These are phyloP conservation scores for Nowickia ferox DNA, from an alignment of 2,888 invertebrate genomes.

Conservation along the genomic window DNA sequence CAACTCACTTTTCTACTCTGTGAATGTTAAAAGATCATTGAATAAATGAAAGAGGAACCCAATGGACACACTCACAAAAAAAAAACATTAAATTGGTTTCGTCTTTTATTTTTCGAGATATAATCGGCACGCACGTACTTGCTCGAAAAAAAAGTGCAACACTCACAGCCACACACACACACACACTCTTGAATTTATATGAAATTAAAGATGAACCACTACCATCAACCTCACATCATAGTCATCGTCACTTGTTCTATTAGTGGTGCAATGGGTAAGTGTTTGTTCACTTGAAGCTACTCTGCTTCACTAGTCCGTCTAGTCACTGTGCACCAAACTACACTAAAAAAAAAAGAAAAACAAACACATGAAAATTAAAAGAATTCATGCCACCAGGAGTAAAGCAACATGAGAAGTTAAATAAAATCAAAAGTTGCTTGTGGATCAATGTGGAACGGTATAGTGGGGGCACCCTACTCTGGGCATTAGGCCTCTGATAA, in stretches of 20 bases:
- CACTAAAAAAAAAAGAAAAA: conserved; percentile 4
- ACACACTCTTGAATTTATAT: conserved; percentile 1
- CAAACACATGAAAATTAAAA: conserved; percentile 27
- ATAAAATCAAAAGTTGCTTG: conserved; percentile 45
- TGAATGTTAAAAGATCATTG: conserved; percentile 62
- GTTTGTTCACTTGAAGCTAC: conserved; percentile 36
- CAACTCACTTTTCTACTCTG: conserved; percentile 61
- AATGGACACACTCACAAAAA: conserved; percentile 20
- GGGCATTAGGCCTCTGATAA: not conserved
- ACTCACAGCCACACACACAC: conserved; percentile 14
- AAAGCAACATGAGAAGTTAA: conserved; percentile 43
- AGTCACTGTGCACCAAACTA: conserved; percentile 47
- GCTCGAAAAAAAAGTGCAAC: conserved; percentile 30
- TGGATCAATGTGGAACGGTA: not conserved
- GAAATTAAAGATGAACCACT: conserved; percentile 49
- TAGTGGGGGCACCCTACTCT: conserved; percentile 11
- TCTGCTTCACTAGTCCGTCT: conserved; percentile 51
- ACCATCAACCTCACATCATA: conserved; percentile 47
- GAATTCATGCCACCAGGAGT: conserved; percentile 59
- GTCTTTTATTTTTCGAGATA: conserved; percentile 69
- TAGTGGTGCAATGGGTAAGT: conserved; percentile 22
- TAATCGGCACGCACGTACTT: conserved; percentile 74
- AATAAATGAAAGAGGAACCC: conserved; percentile 51
- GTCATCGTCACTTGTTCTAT: conserved; percentile 60
- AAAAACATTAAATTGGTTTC: conserved; percentile 64